These are phyloP conservation scores for Agrotis exclamationis DNA, from an alignment of 2,888 invertebrate genomes.

Conservation along the genomic window DNA sequence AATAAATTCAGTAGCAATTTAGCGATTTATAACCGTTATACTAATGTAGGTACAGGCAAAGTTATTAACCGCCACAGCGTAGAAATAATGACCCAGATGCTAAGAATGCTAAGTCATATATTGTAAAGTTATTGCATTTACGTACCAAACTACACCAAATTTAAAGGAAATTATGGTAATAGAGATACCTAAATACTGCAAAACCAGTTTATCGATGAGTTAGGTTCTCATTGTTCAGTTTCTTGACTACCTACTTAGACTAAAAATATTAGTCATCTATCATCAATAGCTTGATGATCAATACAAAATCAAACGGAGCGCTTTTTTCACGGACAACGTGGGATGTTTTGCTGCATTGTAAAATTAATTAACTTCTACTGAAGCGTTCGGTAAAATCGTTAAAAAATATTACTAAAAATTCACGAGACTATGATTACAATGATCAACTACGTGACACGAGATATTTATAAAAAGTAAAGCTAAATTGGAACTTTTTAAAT, in stretches of 20 bases:
- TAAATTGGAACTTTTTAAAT: constrained; percentile 15
- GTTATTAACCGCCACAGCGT: constrained; percentile 39
- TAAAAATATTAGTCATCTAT: constrained; percentile 31
- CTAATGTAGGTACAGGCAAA: constrained; percentile 43
- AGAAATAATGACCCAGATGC: constrained; percentile 56
- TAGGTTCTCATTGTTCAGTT: constrained; percentile 12
- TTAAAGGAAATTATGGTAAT: constrained; percentile 27
- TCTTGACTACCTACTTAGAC: neutral
- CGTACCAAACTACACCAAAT: constrained; percentile 16
- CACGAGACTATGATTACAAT: constrained; percentile 9
- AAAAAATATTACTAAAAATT: constrained; percentile 22
- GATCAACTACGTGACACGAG: constrained; percentile 27
- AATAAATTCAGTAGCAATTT: constrained; percentile 61
- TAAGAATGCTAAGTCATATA: constrained; percentile 48
- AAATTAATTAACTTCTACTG: constrained; percentile 34
- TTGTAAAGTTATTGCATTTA: constrained; percentile 38
- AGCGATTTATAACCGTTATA: constrained; percentile 55
- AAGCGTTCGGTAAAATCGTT: constrained; percentile 6
- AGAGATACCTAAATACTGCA: constrained; percentile 15
- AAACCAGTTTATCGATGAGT: constrained; percentile 11
- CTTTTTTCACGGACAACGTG: constrained; percentile 8
- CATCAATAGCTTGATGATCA: constrained; percentile 9
- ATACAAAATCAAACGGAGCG: constrained; percentile 23
- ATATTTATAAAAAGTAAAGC: neutral
- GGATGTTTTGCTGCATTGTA: constrained; percentile 18